These are phyloP conservation scores for Hypotaenidia okinawae DNA, from an alignment of 2,797 vertebrate species.

Conservation along the genomic window DNA sequence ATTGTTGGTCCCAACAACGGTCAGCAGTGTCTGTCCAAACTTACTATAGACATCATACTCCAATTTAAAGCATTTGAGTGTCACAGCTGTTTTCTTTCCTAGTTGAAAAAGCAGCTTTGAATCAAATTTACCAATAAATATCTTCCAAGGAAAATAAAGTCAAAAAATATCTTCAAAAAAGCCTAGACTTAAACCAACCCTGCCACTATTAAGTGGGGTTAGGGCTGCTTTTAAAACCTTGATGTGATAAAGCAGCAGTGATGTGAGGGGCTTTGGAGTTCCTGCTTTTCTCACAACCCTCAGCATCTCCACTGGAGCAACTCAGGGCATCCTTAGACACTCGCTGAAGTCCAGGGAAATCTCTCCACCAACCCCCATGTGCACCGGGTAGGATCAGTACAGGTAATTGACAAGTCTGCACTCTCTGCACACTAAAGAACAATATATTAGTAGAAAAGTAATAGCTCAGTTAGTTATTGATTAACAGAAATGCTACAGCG, in stretches of 20 bases:
- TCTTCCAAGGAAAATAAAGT: not conserved
- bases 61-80: not conserved
- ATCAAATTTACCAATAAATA: not conserved
- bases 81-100: not conserved
- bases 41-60: too few relatives aligned
- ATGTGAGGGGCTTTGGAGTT: not conserved
- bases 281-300: not conserved
- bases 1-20: not conserved
- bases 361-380: fast-evolving
- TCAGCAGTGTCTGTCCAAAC: not conserved
- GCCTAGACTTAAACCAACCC: not conserved
- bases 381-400: not conserved
- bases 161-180: not conserved
- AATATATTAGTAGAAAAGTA: constrained; percentile 54
- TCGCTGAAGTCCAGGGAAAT: not conserved
- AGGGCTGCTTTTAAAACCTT: not conserved
- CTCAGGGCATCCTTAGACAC: not conserved
- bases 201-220: not conserved
- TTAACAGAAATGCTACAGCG: constrained; percentile 64
- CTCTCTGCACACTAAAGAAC: constrained; percentile 39
- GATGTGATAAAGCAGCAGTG: not conserved
- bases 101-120: not conserved
- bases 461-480: constrained; percentile 66
- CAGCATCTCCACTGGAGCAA: not conserved
- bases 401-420: constrained; percentile 1